Percentiles rank a stretch among this genome's conserved stretches.
Evolutionary conservation across 2,113 vertebrate genomes (phyloP).

Genomic region (Kryptolebias marmoratus): DNA sequence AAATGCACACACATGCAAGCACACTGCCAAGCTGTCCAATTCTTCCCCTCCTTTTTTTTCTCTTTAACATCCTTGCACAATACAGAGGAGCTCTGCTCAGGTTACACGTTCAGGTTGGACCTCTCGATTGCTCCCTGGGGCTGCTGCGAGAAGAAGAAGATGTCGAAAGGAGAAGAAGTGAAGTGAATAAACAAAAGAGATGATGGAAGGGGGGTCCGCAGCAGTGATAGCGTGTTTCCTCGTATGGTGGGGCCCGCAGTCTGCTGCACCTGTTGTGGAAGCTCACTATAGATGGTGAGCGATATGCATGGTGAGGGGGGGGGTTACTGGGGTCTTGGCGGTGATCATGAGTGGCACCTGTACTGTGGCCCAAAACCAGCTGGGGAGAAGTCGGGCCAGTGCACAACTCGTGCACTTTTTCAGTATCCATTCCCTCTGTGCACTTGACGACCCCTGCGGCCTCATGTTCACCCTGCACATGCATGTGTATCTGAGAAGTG

Average conservation of each 20-base stretch:
- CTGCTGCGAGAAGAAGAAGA: slow-evolving; percentile 46
- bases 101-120: slow-evolving; percentile 76
- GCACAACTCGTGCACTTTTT: slow-evolving; percentile 49
- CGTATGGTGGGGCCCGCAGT: slow-evolving; percentile 73
- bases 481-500: slow-evolving; percentile 25
- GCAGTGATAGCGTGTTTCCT: slow-evolving; percentile 80
- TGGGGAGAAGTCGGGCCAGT: slow-evolving; percentile 46
- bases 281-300: slow-evolving; percentile 62
- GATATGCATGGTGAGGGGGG: slow-evolving; percentile 20
- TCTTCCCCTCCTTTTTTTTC: slow-evolving; percentile 64
- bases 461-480: slow-evolving; percentile 43
- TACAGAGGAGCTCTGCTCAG: slow-evolving; percentile 65
- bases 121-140: slow-evolving; percentile 78
- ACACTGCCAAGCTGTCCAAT: slow-evolving; percentile 39
- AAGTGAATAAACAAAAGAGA: slow-evolving; percentile 18
- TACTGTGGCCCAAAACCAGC: slow-evolving; percentile 57
- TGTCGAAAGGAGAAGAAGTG: slow-evolving; percentile 13
- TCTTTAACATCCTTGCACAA: slow-evolving; percentile 73
- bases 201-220: slow-evolving; percentile 72
- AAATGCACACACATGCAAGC: slow-evolving; percentile 26
- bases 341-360: slow-evolving; percentile 74
- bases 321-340: slow-evolving; percentile 22
- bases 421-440: slow-evolving; percentile 50
- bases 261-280: slow-evolving; percentile 83
- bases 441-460: slow-evolving; percentile 62